Conservation (phyloP, 1,140 invertebrate genomes). For the Solen grandis region DNA sequence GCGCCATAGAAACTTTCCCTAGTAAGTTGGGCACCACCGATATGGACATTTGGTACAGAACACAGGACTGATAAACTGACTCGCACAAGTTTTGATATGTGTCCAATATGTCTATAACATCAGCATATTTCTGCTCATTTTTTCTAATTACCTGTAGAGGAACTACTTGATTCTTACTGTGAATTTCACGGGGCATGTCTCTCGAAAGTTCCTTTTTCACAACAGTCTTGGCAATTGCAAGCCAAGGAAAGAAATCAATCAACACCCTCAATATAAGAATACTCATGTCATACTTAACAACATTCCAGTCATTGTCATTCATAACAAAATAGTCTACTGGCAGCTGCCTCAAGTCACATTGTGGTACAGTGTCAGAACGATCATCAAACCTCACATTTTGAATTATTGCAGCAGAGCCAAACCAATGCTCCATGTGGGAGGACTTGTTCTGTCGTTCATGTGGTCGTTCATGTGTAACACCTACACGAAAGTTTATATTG, state of each 20-base stretch:
- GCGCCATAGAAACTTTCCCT: not conserved
- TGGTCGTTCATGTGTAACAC: not conserved
- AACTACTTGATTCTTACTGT: not conserved
- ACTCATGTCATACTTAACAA: not conserved
- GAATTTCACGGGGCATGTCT: not conserved
- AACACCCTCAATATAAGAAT: not conserved
- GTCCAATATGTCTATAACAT: slow-evolving; percentile 1
- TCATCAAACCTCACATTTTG: not conserved
- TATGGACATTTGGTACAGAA: not conserved
- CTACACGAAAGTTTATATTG: not conserved
- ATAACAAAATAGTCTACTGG: not conserved
- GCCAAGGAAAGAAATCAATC: not conserved
- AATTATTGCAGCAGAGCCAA: slow-evolving; percentile 7
- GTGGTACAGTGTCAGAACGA: not conserved
- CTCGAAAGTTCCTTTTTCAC: not conserved
- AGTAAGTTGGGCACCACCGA: not conserved
- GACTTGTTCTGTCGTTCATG: not conserved
- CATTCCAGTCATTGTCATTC: not conserved
- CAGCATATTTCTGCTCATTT: slow-evolving; percentile 24
- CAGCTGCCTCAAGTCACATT: not conserved
- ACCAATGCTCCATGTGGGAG: not conserved
- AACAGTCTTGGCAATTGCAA: not conserved
- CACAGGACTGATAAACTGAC: not conserved
- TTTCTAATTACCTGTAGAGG: not conserved
- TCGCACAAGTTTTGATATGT: not conserved